Evolutionary conservation across 2,888 invertebrate species (phyloP), one percentile per base, ranked within the genome.

Genomic region (Drosophila anceps): DNA sequence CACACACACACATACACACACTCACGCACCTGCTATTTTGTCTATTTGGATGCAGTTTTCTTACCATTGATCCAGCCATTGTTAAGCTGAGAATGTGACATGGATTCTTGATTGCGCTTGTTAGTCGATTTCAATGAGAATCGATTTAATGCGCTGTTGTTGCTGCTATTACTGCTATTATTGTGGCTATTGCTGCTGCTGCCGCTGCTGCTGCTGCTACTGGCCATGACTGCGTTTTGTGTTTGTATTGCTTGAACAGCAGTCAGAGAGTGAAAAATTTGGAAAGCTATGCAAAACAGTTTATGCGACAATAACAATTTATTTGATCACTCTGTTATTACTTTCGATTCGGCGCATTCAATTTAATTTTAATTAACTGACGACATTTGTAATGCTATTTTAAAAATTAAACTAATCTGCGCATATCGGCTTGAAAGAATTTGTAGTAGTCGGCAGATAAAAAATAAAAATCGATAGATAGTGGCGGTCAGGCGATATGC

Each of bases 61-160:
- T 96, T 94, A 97, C 97, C 97, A 93, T 97, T 96, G 94, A 96
- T 96, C 97, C 97, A 97, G 90, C 96, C 95, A 90, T 96, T 95
- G 93, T 96, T 96, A 46, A 96, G 96, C 94, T 97, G 97, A 62
- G 96, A 95, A 86, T 96, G 96, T 76, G 96, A 95, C 94, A 97
- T 95, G 91, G 94, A 95, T 92, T 96, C 96, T 91, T 96, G 96
- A 92, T 95, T 95, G 90, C 96, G 95, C 94, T 96, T 96, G 73
- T 95, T 94, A 76, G 96, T 96, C 24, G 89, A 77, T 70, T 91
- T 92, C 15, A 91, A 73, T 55, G 86, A 82, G 63, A 91, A 81
- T 59, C 91, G 77, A 76, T 90, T 82, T 31, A 82, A 68, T 5
- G 91, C 84, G 76, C 90, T 92, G 80, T 68, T 79, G 57, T 58